Evolutionary conservation across 1,140 invertebrate genomes (phyloP), one percentile per base, ranked within the genome.

Genomic region (Nomia melanderi): DNA sequence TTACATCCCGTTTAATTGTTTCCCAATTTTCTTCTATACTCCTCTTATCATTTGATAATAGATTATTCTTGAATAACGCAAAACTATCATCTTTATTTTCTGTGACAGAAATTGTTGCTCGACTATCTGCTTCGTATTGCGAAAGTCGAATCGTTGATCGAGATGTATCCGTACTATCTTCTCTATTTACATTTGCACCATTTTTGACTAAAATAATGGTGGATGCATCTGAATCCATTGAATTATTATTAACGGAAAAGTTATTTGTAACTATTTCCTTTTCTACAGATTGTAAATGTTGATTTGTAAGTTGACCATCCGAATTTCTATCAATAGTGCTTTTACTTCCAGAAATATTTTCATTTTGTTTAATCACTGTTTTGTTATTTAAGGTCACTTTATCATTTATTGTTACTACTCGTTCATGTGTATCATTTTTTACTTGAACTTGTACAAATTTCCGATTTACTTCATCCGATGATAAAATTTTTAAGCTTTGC

Each of bases 1-100:
- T 78, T 9, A 88, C 84, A 31, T 85, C 74, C 11, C 81, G 73
- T 71, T 83, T 88, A 54, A 88, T 84, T 8, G 72, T 72, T 12
- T 86, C 72, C 77, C 78, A 86, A 53, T 74, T 70, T 50, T 85
- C 70, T 53, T 85, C 79, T 23, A 81, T 29, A 33, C 63, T 82
- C 41, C 7, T 11, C 41, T 64, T 73, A 44, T 53, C 27, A 9
- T 50, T 27, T 23, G 14, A 12, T 39, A 20, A 31, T 9, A 23
- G 1, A 29, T 72, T 57, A 27, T 23, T 75, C 23, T 65, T 59
- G 1, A 31, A 39, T 11, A 36, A 75, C 25, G 12, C 2, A 29
- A 47, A 41, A 47, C 12, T 54, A 11, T 78, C 50, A 4, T 72
- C 8, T n/a, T 17, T 47, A 47, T 3, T 56, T 62, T 78, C 63